Percentiles rank a stretch among this genome's conserved stretches.
phyloP scores from a whole-genome alignment of 2,797 vertebrate species.

The Sebastolobus altivelis region DNA sequence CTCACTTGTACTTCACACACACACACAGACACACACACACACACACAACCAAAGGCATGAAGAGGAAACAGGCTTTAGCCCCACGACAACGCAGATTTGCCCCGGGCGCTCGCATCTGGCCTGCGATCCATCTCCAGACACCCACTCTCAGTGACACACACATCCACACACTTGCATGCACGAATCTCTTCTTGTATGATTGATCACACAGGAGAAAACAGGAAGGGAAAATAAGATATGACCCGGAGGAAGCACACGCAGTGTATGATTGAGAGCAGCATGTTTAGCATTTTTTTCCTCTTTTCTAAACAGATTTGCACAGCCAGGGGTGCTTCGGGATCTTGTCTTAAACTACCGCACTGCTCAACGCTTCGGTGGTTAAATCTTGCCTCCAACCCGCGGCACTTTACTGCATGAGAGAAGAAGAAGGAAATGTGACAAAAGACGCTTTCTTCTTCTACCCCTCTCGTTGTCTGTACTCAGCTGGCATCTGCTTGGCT shows the following conservation, averaged over 20 bases:
- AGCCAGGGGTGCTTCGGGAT: constrained; percentile 67
- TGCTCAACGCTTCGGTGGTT: constrained; percentile 60
- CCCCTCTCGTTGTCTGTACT: constrained; percentile 34
- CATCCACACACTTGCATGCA: constrained; percentile 48
- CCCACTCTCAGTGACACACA: constrained; percentile 68
- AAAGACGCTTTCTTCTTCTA: constrained; percentile 48
- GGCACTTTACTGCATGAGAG: constrained; percentile 61
- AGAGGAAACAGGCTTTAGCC: constrained; percentile 64
- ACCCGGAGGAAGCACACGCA: constrained; percentile 61
- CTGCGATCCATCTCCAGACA: constrained; percentile 59
- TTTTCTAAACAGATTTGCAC: constrained; percentile 64
- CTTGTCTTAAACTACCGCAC: constrained; percentile 72
- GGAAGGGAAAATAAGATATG: constrained; percentile 56
- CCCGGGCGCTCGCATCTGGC: constrained; percentile 62
- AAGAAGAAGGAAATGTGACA: constrained; percentile 56
- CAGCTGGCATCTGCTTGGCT: constrained; percentile 50
- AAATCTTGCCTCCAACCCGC: constrained; percentile 58
- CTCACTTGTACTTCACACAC: constrained; percentile 3
- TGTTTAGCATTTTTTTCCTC: constrained; percentile 23
- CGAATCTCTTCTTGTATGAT: constrained; percentile 69
- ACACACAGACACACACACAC: constrained; percentile 4
- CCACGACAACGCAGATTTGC: constrained; percentile 48
- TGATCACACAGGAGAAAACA: constrained; percentile 71
- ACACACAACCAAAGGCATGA: constrained; percentile 47
- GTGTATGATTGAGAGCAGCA: constrained; percentile 69